These are phyloP conservation scores for Notechis scutatus DNA, from an alignment of 2,113 vertebrate genomes.

Conservation along the genomic window DNA sequence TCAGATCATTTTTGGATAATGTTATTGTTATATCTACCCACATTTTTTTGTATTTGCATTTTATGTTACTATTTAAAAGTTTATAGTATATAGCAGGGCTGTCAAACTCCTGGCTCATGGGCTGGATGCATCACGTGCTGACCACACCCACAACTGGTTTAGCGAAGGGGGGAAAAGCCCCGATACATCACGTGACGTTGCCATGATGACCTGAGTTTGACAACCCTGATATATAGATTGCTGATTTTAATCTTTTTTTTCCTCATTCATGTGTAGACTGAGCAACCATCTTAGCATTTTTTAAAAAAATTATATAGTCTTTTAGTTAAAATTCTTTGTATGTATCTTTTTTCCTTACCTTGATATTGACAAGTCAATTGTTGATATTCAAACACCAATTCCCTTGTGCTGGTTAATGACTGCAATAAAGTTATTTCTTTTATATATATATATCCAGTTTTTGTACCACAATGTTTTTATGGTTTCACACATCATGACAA, in stretches of 20 bases:
- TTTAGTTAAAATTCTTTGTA: neutral
- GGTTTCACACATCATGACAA: neutral
- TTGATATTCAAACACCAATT: neutral
- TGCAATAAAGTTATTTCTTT: neutral
- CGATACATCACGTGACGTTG: no score
- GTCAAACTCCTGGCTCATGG: no score
- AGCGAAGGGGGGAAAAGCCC: no score
- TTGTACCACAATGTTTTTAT: neutral
- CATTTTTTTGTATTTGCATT: neutral
- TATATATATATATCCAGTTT: neutral
- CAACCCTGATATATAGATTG: neutral
- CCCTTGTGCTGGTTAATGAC: neutral
- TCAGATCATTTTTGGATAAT: neutral
- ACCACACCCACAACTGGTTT: no score
- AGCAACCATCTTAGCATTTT: neutral
- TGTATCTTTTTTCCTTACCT: neutral
- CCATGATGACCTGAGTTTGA: no score
- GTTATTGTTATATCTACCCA: neutral
- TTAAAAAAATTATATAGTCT: neutral
- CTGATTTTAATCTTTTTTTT: neutral
- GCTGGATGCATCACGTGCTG: no score
- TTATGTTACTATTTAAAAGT: neutral
- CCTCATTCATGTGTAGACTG: neutral
- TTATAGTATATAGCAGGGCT: neutral
- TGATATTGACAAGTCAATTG: neutral